Conservation (phyloP, 2,797 vertebrate species). For the Diplodus sargus region DNA sequence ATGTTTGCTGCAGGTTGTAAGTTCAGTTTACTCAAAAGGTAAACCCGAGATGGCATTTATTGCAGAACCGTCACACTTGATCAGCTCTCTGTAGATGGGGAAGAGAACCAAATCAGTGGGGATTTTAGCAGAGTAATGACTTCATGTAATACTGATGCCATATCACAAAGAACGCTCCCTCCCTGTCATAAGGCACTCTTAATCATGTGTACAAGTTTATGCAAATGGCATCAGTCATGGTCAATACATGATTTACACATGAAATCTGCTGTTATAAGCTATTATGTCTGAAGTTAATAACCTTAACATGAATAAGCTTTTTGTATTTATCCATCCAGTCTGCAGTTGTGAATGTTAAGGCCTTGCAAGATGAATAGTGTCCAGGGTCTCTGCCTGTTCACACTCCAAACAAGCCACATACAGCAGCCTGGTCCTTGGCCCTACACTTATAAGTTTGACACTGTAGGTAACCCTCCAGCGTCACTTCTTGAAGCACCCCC, state of each 20-base stretch:
- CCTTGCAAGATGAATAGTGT: too few relatives aligned
- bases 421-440: too few relatives aligned
- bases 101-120: neutral
- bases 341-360: neutral
- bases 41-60: conserved; percentile 18
- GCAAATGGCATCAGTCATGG: neutral
- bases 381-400: too few relatives aligned
- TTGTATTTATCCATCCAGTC: neutral
- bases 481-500: too few relatives aligned
- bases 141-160: conserved; percentile 2
- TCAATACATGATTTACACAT: neutral
- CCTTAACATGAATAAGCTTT: neutral
- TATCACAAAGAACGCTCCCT: neutral
- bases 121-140: neutral
- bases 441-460: too few relatives aligned
- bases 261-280: neutral
- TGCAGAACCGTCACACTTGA: neutral
- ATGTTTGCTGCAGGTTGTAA: conserved; percentile 13
- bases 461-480: too few relatives aligned
- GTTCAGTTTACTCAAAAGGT: conserved; percentile 13
- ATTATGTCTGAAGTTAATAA: neutral
- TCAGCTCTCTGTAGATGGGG: neutral
- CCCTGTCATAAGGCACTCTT: neutral
- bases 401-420: too few relatives aligned
- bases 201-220: neutral